Base-by-base conservation (phyloP, 1,140 invertebrate genomes). In the Watersipora subatra region DNA sequence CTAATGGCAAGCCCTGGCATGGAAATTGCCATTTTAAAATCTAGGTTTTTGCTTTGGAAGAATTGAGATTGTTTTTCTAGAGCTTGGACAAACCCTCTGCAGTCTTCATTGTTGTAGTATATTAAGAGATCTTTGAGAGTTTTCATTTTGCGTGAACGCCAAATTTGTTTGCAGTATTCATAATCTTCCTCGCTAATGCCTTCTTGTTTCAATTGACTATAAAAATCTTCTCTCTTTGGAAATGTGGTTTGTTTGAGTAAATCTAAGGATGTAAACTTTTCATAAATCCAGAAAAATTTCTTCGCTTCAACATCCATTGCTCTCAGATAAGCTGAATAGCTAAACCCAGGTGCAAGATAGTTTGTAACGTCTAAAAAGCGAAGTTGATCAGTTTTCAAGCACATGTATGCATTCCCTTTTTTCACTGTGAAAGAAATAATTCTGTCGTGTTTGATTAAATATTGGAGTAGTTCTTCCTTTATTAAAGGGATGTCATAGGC, bases 201-300 rank as follows among this genome's bases (percentile, higher is more conserved):
- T 0, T 22, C 30, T 2, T 66, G 28, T 63, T 66, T 68, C 26
- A 69, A 46, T 0, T 27, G 24, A 28, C 62, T 69, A 30, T 66
- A 66, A 34, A 71, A 71, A 12, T 57, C 59, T 26, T 27, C 57
- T 19, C 61, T 58, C 2, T 65, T 29, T 29, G 67, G 69, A 15
- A 69, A 57, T 2, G 25, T 12, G 1, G 65, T 57, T 19, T 25
- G 3, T 0, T 70, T 57, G 17, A 70, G 62, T 64, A 64, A 56
- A 1, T 67, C 57, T 0, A 67, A 22, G 22, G 34, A n/a, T 7
- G 62, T 66, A 1, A 70, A 64, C 61, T 58, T 65, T 71, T 67
- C 68, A 28, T 71, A 71, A 0, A 69, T 69, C 29, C 71, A 72
- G 57, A 65, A 66, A 0, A 68, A 67, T 55, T 73, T 70, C n/a